Evolutionary conservation across 2,888 invertebrate genomes (phyloP), one percentile per base, ranked within the genome.

Genomic region (Brachypalpus laphriformis): DNA sequence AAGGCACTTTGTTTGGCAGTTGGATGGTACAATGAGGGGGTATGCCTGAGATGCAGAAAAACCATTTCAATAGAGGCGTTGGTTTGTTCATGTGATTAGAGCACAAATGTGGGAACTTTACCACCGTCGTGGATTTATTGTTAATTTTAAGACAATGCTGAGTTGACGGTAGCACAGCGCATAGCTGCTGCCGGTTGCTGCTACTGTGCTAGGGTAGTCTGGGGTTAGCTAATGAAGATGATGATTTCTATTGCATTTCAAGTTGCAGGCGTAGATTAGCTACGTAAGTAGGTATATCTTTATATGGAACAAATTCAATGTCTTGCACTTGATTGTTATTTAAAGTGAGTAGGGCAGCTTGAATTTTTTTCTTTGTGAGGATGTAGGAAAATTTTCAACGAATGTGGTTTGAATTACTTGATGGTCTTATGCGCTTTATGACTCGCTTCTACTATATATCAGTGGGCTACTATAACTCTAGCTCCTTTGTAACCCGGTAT

Each of bases 21-120:
- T n/a, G 11, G 28, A 18, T 14, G 25, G n/a, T 9, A 31, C 31
- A 31, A 31, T 1, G 11, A 49, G 18, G 18, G 40, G 18, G 18
- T 4, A 20, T 40, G n/a, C 14, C 25, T 45, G 11, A 47, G 8
- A 56, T 65, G 22, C 25, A 56, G 45, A 56, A 65, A 74, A 75
- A 75, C 34, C 45, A 28, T 25, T 65, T 56, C 45, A 87, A 87
- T 87, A 86, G 87, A 87, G 85, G 87, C 87, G 87, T 87, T 86
- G 82, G 80, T 86, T 87, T 87, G 80, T 87, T 87, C 87, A 87
- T 87, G 80, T 86, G 85, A 87, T 87, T 87, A 87, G 87, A 82
- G 42, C 9, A 47, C 42, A 22, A 45, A 63, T 74, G 75, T 75
- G 75, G 56, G 75, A 75, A 65, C 42, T 75, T 75, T 65, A 56